phyloP scores from a whole-genome alignment of 2,113 vertebrate species.

The Gulo gulo region DNA sequence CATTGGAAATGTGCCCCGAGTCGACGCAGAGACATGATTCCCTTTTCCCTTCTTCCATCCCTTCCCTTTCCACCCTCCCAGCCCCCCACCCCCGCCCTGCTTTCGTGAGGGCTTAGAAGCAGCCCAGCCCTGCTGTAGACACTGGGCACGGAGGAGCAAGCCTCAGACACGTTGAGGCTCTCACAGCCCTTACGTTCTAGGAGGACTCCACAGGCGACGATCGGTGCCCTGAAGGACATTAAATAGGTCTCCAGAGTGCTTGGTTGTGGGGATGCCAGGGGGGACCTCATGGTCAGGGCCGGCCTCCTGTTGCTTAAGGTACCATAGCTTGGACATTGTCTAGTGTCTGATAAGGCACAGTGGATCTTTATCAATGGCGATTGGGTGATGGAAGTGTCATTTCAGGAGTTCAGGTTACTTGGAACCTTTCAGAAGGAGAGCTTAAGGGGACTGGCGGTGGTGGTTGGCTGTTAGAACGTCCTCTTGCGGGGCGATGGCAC shows the following conservation, averaged over 20 bases:
- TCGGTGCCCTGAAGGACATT: background rate
- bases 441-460: background rate
- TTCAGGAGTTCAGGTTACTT: background rate
- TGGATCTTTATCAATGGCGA: background rate
- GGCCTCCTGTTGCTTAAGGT: background rate
- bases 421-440: background rate
- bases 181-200: rapidly evolving
- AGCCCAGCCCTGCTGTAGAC: background rate
- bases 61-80: background rate
- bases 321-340: background rate
- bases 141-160: background rate
- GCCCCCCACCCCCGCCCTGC: background rate
- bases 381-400: background rate
- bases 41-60: background rate
- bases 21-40: background rate
- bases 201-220: background rate
- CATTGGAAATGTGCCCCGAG: background rate
- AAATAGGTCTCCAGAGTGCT: background rate
- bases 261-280: background rate
- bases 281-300: background rate
- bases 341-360: background rate
- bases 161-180: rapidly evolving
- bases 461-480: background rate
- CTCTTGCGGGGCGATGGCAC: background rate
- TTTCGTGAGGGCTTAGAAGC: background rate